A percentile compares a stretch with the other conserved stretches of the same genome.
phyloP scores from a whole-genome alignment of 30 jellyfish, hydroid and myxozoan genomes.

The Mastigias papua region DNA sequence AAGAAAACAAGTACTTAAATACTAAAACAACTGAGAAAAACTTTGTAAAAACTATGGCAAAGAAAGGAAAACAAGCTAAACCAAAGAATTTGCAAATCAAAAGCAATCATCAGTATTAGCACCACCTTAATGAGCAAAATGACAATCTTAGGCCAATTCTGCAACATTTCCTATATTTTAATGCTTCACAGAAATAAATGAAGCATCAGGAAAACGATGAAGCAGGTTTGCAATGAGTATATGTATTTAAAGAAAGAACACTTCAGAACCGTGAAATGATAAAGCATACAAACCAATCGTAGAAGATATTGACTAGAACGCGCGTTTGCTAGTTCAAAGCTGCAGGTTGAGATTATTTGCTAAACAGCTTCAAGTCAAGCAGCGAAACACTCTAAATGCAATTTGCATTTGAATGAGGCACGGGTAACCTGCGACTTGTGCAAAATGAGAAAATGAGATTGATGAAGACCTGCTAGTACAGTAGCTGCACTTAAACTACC shows the following conservation, averaged over 20 bases:
- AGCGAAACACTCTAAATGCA: neutral
- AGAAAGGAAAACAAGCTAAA: neutral
- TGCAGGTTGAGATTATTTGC: neutral
- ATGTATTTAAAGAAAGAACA: no score
- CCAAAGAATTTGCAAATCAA: neutral
- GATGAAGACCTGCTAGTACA: neutral
- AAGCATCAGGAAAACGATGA: neutral
- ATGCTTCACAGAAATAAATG: no score
- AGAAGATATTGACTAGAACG: neutral
- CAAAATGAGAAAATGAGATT: neutral
- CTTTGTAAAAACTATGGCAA: neutral
- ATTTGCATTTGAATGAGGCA: constrained; percentile 12
- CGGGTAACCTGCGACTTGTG: neutral
- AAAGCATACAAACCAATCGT: neutral
- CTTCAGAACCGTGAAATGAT: no score
- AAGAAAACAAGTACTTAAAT: constrained; percentile 2
- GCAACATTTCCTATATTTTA: neutral
- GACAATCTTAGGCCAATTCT: neutral
- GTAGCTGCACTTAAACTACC: neutral
- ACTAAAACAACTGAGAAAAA: neutral
- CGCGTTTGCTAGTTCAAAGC: neutral
- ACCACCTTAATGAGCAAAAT: neutral
- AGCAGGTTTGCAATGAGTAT: no score
- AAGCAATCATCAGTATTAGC: neutral
- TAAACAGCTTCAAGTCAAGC: neutral